Conservation (phyloP, 1,140 invertebrate genomes). For the Drosophila subpulchrella region DNA sequence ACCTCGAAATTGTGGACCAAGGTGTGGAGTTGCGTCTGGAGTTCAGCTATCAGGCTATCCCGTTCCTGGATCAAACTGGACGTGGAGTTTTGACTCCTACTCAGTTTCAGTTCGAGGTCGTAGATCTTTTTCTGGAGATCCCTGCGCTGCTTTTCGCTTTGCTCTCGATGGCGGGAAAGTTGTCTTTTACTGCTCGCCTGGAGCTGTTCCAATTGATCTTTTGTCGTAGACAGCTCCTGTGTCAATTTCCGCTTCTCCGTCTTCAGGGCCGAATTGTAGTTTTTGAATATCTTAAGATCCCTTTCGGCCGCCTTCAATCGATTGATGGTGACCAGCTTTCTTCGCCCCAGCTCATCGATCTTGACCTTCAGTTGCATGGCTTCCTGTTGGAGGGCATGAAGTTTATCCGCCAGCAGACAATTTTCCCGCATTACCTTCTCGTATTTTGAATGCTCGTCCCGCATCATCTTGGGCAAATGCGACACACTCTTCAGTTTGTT, state of each 20-base stretch:
- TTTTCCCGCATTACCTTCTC: constrained; percentile 75
- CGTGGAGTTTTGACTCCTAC: constrained; percentile 76
- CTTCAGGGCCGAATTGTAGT: constrained; percentile 71
- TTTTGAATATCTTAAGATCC: constrained; percentile 79
- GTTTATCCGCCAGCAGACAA: constrained; percentile 62
- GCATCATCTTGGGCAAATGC: constrained; percentile 66
- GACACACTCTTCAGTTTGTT: constrained; percentile 64
- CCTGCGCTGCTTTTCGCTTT: constrained; percentile 72
- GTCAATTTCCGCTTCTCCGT: constrained; percentile 62
- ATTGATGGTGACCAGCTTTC: constrained; percentile 65
- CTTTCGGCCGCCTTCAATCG: constrained; percentile 71
- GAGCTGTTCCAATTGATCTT: constrained; percentile 64
- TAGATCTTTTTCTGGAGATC: constrained; percentile 77
- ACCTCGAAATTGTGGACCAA: constrained; percentile 81
- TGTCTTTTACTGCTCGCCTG: constrained; percentile 65
- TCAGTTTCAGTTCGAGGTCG: constrained; percentile 74
- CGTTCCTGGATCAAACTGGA: constrained; percentile 73
- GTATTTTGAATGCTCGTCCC: constrained; percentile 66
- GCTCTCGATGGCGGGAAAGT: constrained; percentile 70
- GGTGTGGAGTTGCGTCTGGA: constrained; percentile 76
- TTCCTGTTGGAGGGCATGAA: constrained; percentile 63
- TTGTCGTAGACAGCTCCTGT: constrained; percentile 54
- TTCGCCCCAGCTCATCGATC: constrained; percentile 69
- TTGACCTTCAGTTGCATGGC: constrained; percentile 65
- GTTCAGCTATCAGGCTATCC: constrained; percentile 75